phyloP scores from a whole-genome alignment of 2,797 vertebrate species.

The Semaprochilodus insignis region DNA sequence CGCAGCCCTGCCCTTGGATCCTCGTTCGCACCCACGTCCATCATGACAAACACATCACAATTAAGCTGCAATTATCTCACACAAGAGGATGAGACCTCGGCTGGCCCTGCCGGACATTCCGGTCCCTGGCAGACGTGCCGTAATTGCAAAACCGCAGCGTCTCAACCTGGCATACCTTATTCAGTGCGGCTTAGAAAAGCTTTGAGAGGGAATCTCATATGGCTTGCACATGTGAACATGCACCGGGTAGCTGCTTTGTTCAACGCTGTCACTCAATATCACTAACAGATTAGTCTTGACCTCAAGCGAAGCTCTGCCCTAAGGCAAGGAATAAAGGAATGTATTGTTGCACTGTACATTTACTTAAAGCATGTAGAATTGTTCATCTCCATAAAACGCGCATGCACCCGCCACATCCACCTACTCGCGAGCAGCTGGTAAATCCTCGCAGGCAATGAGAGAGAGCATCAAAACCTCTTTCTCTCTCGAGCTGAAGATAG shows the following conservation, averaged over 20 bases:
- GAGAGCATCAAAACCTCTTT: constrained; percentile 69
- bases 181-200: background rate
- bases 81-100: constrained; percentile 58
- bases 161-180: constrained; percentile 57
- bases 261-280: constrained; percentile 68
- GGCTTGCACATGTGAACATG: constrained; percentile 58
- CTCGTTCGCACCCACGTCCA: constrained; percentile 57
- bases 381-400: constrained; percentile 68
- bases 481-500: constrained; percentile 64
- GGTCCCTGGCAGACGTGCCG: constrained; percentile 15
- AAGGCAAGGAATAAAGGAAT: constrained; percentile 60
- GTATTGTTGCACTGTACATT: constrained; percentile 61
- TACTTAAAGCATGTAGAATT: constrained; percentile 68
- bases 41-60: constrained; percentile 65
- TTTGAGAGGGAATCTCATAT: constrained; percentile 45
- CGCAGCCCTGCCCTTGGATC: constrained; percentile 57
- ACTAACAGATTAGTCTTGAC: constrained; percentile 64
- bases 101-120: constrained; percentile 32
- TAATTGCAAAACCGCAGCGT: constrained; percentile 49
- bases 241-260: constrained; percentile 61
- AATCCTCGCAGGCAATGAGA: constrained; percentile 59
- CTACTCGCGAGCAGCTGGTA: constrained; percentile 65
- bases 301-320: constrained; percentile 63
- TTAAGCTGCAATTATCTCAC: constrained; percentile 61
- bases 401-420: constrained; percentile 68